Percentiles rank a stretch among this genome's conserved stretches.
Evolutionary conservation across 2,888 invertebrate genomes (phyloP).

Genomic region (Alitta virens): DNA sequence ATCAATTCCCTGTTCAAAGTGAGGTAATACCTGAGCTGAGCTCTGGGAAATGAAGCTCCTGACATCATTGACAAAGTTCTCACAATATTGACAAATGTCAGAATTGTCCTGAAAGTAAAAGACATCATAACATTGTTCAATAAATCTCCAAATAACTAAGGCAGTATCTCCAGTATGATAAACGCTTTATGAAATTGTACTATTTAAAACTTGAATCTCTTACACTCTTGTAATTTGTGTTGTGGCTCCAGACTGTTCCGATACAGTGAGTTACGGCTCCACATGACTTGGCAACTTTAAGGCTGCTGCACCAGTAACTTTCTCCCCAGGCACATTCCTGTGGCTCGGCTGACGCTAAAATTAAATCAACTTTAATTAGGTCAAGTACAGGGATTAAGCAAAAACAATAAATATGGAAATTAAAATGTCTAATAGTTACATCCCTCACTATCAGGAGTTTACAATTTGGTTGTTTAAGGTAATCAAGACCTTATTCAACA

Average conservation of each 20-base stretch:
- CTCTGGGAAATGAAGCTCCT: background rate
- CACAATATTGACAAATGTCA: conserved; percentile 25
- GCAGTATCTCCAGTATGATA: background rate
- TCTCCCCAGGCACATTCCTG: conserved; percentile 30
- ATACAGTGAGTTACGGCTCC: conserved; percentile 33
- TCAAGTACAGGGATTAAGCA: no score
- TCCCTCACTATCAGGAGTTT: no score
- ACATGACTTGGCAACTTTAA: conserved; percentile 31
- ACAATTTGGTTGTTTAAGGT: no score
- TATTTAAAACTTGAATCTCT: background rate
- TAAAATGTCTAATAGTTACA: no score
- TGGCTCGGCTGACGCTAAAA: background rate
- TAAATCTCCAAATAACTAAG: background rate
- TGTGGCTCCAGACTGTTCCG: conserved; percentile 28
- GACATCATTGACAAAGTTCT: conserved; percentile 25
- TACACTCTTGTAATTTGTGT: background rate
- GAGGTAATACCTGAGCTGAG: no score
- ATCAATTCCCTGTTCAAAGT: no score
- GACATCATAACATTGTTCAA: background rate
- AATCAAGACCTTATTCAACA: no score
- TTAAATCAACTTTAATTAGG: no score
- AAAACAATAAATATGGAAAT: no score
- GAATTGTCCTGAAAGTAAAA: conserved; percentile 20
- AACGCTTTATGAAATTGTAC: background rate
- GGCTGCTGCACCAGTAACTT: conserved; percentile 33